Percentiles rank a stretch among this genome's conserved stretches.
phyloP scores from a whole-genome alignment of 2,113 vertebrate genomes.

The Crotalus viridis region DNA sequence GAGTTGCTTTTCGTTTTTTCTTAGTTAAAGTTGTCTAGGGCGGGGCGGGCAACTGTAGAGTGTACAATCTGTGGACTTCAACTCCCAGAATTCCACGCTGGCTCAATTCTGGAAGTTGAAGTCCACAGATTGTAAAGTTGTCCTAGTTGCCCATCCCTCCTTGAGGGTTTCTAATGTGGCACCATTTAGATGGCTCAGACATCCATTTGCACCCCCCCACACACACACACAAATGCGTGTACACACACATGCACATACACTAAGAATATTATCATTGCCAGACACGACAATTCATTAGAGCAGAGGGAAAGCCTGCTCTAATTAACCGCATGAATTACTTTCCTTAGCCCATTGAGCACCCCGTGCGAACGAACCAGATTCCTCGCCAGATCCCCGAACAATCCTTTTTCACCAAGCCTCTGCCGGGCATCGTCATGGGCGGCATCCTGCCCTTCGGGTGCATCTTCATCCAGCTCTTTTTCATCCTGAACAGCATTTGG shows the following conservation, averaged over 20 bases:
- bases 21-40: not conserved
- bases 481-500: slow-evolving; percentile 94
- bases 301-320: not conserved
- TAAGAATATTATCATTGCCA: not conserved
- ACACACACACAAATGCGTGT: not conserved
- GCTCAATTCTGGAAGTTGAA: not conserved
- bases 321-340: not conserved
- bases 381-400: slow-evolving; percentile 83
- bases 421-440: slow-evolving; percentile 85
- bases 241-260: not conserved
- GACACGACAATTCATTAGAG: not conserved
- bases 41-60: not conserved
- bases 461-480: slow-evolving; percentile 93
- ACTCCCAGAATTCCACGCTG: not conserved
- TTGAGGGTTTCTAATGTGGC: not conserved
- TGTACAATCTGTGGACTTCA: not conserved
- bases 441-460: slow-evolving; percentile 90
- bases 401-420: slow-evolving; percentile 83
- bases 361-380: slow-evolving; percentile 86
- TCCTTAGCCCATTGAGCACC: slow-evolving; percentile 82
- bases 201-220: not conserved
- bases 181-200: not conserved
- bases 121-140: not conserved
- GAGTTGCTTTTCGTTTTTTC: not conserved
- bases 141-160: not conserved